Base-by-base conservation (phyloP, 2,113 vertebrate genomes). In the Cranoglanis bouderius region DNA sequence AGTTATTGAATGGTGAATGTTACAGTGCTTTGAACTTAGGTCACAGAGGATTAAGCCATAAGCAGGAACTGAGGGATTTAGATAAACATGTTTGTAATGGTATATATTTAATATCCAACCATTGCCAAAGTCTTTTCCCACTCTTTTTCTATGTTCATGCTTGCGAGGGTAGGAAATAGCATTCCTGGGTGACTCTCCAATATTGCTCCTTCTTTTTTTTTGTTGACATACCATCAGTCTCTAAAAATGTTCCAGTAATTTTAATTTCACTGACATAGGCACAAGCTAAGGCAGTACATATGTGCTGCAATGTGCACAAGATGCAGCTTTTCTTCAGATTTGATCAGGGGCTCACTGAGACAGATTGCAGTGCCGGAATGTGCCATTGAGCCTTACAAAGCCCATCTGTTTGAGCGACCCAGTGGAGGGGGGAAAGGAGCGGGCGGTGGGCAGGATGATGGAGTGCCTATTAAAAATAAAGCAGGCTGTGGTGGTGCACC, bases 381-480 rank as follows among this genome's bases (percentile, higher is more conserved):
- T 93, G 92, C 93, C 92, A 94, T 91, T 92, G 92, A 95, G 94
- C 95, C 94, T 95, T 93, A 93, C 94, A 94, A 94, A 95, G 93
- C 94, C 94, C 95, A 96, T 96, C 95, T 96, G 95, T 94, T 94
- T 88, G 90, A 92, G 92, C 90, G 89, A 93, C 89, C 90, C 90
- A 86, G 55, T 90, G 93, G 93, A 93, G 93, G 93, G 90, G 81
- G 84, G 82, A 88, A 81, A 82, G 59, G 90, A 82, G 91, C 84
- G 90, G 85, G 90, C 85, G 91, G 89, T 90, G 92, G 92, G 95
- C 92, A 94, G 94, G 92, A 95, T 95, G 95, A 96, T 95, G 93
- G 93, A 96, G 94, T 93, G 92, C 92, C 93, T 94, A 95, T 96
- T 96, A 96, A 95, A 96, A 93, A 95, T 95, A 95, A 93, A 95